A percentile compares a stretch with the other conserved stretches of the same genome.
phyloP scores from a whole-genome alignment of 2,797 vertebrate species.

The Sebastes hubbsi region DNA sequence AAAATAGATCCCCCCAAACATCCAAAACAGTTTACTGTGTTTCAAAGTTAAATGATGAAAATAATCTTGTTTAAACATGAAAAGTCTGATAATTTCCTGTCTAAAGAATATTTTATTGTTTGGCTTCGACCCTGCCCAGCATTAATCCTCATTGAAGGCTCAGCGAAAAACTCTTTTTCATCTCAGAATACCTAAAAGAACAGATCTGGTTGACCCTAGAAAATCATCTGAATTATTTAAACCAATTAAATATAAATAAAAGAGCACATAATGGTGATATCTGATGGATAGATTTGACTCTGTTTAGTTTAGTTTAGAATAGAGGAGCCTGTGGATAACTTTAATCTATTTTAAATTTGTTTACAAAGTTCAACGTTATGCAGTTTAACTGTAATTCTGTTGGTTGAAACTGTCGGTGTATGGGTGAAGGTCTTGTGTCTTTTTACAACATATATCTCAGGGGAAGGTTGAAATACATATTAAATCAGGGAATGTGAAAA shows the following conservation, averaged over 20 bases:
- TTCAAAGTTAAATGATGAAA: background rate
- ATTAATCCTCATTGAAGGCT: background rate
- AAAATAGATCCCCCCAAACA: background rate
- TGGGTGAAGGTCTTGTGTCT: background rate
- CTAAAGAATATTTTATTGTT: background rate
- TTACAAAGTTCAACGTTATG: no score
- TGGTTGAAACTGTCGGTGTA: no score
- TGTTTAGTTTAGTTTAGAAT: slow-evolving; percentile 3
- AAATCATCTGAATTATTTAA: background rate
- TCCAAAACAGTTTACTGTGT: background rate
- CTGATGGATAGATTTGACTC: background rate
- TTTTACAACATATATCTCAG: background rate
- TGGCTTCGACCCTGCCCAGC: background rate
- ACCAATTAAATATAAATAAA: background rate
- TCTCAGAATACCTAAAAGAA: background rate
- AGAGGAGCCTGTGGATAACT: background rate
- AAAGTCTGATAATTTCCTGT: background rate
- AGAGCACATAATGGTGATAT: background rate
- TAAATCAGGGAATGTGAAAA: background rate
- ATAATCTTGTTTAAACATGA: background rate
- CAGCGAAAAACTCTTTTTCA: background rate
- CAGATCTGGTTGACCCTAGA: background rate
- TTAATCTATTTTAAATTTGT: no score
- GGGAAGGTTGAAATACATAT: background rate
- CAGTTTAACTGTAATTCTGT: no score